phyloP scores from a whole-genome alignment of 1,140 invertebrate species.

The Diachasma alloeum region DNA sequence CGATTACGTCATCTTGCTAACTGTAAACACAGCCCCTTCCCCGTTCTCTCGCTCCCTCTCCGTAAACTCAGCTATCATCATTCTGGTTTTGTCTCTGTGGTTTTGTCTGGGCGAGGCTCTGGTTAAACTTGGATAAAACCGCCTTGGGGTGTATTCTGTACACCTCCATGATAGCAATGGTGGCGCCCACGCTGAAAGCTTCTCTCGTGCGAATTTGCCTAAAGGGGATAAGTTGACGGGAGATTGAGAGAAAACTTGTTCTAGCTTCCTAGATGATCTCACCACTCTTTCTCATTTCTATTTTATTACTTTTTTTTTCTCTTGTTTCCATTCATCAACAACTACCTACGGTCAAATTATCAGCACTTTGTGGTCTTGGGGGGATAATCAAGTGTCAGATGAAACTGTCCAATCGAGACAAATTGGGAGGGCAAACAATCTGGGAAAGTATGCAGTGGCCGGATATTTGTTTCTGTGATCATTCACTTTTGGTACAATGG shows the following conservation, averaged over 20 bases:
- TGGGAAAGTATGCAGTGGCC: not conserved
- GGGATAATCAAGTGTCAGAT: slow-evolving; percentile 1
- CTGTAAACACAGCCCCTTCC: not conserved
- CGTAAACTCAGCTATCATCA: not conserved
- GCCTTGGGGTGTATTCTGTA: not conserved
- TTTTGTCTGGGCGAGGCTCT: slow-evolving; percentile 1
- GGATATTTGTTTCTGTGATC: not conserved
- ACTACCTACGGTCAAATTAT: not conserved
- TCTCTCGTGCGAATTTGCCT: slow-evolving; percentile 13
- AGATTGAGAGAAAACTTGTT: slow-evolving; percentile 6
- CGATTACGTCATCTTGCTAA: not conserved
- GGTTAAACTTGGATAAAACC: not conserved
- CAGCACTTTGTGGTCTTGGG: not conserved
- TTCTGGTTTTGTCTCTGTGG: not conserved
- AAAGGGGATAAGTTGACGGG: slow-evolving; percentile 1
- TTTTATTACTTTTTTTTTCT: not conserved
- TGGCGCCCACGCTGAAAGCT: slow-evolving; percentile 27
- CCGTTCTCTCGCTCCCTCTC: not conserved
- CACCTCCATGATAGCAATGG: not conserved
- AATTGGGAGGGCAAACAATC: not conserved
- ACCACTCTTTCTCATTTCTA: not conserved
- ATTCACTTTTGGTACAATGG: not conserved
- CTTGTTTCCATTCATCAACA: not conserved
- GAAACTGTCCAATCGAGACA: not conserved
- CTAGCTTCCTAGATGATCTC: slow-evolving; percentile 16